Evolutionary conservation across 2,113 vertebrate species (phyloP).

Genomic region (Siphamia tubifer): DNA sequence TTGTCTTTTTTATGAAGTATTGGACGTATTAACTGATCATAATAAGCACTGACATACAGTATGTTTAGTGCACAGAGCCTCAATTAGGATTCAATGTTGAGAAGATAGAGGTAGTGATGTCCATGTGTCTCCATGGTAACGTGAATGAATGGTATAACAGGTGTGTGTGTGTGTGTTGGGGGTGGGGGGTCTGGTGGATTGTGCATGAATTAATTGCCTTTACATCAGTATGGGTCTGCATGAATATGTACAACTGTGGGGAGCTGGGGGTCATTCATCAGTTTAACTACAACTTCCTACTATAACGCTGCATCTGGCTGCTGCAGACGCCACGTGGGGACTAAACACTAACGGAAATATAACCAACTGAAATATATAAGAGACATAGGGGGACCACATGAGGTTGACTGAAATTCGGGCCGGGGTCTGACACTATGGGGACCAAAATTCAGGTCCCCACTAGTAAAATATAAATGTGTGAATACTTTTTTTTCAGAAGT

Average conservation of each 20-base stretch:
- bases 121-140: conserved; percentile 77
- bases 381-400: conserved; percentile 8
- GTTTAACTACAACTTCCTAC: conserved; percentile 25
- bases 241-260: conserved; percentile 53
- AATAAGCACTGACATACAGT: conserved; percentile 45
- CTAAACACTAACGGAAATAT: background rate
- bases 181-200: conserved; percentile 7
- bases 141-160: conserved; percentile 67
- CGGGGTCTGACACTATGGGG: too few relatives aligned
- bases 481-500: too few relatives aligned
- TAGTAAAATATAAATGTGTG: too few relatives aligned
- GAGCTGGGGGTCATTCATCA: conserved; percentile 30
- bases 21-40: conserved; percentile 28
- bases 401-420: too few relatives aligned
- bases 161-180: conserved; percentile 31
- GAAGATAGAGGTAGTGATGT: conserved; percentile 31
- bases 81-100: conserved; percentile 43
- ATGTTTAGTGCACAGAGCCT: conserved; percentile 18
- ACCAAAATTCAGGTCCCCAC: too few relatives aligned
- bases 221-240: conserved; percentile 22
- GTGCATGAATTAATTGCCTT: conserved; percentile 22
- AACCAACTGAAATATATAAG: conserved; percentile 1
- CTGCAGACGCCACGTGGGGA: background rate
- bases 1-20: conserved; percentile 14
- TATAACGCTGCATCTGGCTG: background rate